A percentile compares a stretch with the other conserved stretches of the same genome.
These are phyloP conservation scores for Lophochroa leadbeateri DNA, from an alignment of 2,113 vertebrate genomes.

Conservation along the genomic window DNA sequence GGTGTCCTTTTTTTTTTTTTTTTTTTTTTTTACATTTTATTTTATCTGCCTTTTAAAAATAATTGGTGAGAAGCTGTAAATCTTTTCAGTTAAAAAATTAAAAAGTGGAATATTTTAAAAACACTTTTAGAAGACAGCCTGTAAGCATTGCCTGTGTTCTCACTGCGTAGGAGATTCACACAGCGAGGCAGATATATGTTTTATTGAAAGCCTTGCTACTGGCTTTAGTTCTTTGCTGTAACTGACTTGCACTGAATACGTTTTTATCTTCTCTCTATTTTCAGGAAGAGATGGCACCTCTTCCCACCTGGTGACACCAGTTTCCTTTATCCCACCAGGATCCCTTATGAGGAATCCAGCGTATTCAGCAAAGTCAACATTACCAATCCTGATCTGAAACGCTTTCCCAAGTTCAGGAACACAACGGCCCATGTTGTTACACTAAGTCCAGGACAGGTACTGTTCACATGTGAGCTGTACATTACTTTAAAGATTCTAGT, in stretches of 20 bases:
- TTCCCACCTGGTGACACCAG: slow-evolving; percentile 89
- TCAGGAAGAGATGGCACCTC: slow-evolving; percentile 94
- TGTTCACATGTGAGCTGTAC: background rate
- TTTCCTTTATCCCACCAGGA: slow-evolving; percentile 91
- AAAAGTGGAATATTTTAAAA: slow-evolving; percentile 58
- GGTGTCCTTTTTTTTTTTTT: background rate
- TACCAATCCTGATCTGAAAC: slow-evolving; percentile 81
- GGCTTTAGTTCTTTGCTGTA: slow-evolving; percentile 40
- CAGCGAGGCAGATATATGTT: slow-evolving; percentile 46
- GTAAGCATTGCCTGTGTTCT: slow-evolving; percentile 50
- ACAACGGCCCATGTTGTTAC: slow-evolving; percentile 80
- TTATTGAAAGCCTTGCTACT: slow-evolving; percentile 64
- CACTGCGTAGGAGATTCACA: slow-evolving; percentile 49
- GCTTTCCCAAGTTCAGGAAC: slow-evolving; percentile 80
- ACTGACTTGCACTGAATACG: slow-evolving; percentile 30
- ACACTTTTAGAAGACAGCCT: slow-evolving; percentile 38
- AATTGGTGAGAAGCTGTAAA: slow-evolving; percentile 50
- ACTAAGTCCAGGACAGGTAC: slow-evolving; percentile 92
- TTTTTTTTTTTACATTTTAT: background rate
- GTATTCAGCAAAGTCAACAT: slow-evolving; percentile 92
- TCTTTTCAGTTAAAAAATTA: slow-evolving; percentile 61
- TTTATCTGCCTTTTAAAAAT: slow-evolving; percentile 51
- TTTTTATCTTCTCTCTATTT: slow-evolving; percentile 56
- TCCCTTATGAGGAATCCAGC: slow-evolving; percentile 98
- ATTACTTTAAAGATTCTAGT: background rate